A percentile compares a stretch with the other conserved stretches of the same genome.
phyloP scores from a whole-genome alignment of 2,797 vertebrate genomes.

The Tympanoctomys barrerae region DNA sequence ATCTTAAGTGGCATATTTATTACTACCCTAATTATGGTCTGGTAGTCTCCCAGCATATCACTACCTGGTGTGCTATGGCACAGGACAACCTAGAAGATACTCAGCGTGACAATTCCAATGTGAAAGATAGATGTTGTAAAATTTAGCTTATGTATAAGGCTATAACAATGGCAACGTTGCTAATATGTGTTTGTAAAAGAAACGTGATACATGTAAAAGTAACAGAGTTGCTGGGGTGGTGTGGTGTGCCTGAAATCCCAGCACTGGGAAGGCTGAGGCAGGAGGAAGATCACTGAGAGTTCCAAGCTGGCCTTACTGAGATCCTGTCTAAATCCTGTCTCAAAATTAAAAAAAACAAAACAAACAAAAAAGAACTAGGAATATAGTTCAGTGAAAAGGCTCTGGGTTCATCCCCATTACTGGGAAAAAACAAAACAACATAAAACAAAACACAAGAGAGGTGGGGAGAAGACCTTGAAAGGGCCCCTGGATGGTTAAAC shows the following conservation, averaged over 20 bases:
- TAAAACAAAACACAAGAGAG: not conserved
- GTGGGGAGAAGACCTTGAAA: not conserved
- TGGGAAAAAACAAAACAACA: not conserved
- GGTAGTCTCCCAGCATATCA: not conserved
- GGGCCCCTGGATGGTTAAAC: not conserved
- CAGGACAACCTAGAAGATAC: not conserved
- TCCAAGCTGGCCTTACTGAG: not conserved
- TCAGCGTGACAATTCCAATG: not conserved
- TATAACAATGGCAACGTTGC: not conserved
- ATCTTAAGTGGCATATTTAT: slow-evolving; percentile 64
- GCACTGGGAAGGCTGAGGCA: not conserved
- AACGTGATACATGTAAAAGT: not conserved
- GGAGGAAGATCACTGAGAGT: not conserved
- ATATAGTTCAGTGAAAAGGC: not conserved
- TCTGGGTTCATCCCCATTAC: not conserved
- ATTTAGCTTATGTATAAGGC: slow-evolving; percentile 21
- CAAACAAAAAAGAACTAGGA: not conserved
- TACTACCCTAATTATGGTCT: slow-evolving; percentile 16
- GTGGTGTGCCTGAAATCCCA: not conserved
- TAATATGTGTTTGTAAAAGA: slow-evolving; percentile 36
- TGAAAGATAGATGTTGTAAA: slow-evolving; percentile 12
- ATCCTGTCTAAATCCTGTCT: not conserved
- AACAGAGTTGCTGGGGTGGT: not conserved
- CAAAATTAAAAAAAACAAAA: not conserved
- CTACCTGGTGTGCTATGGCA: slow-evolving; percentile 7